phyloP scores from a whole-genome alignment of 1,140 invertebrate genomes.

The Anoplophora glabripennis region DNA sequence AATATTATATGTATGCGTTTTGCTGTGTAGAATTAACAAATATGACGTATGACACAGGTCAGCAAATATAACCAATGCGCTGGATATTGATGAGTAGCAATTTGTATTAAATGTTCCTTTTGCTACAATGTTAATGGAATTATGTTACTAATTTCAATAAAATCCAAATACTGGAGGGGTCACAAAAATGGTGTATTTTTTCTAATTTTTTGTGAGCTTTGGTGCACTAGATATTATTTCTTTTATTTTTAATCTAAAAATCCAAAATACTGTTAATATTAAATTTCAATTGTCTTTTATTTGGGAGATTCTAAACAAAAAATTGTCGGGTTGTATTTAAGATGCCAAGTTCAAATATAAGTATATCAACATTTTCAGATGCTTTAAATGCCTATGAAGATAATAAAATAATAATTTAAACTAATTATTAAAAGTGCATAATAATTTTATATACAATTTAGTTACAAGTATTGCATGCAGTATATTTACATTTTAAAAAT shows the following conservation, averaged over 20 bases:
- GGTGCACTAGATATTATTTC: too few species aligned
- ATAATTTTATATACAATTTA: too few species aligned
- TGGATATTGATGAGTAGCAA: conserved; percentile 1
- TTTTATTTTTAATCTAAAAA: neutral
- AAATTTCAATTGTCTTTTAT: neutral
- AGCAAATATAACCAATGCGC: conserved; percentile 1
- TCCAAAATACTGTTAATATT: neutral
- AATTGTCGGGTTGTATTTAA: too few species aligned
- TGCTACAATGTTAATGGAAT: too few species aligned
- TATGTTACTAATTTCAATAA: neutral
- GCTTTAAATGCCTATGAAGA: neutral
- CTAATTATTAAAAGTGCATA: neutral
- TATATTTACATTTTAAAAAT: too few species aligned
- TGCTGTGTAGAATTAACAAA: neutral
- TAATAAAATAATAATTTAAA: neutral
- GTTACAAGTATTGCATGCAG: too few species aligned
- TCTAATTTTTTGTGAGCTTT: neutral
- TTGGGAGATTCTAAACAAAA: too few species aligned
- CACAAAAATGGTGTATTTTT: neutral
- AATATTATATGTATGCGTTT: conserved; percentile 5
- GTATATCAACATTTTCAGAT: too few species aligned
- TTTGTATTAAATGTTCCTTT: neutral
- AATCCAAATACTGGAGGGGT: neutral
- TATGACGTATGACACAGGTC: conserved; percentile 16
- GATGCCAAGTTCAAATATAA: too few species aligned